Evolutionary conservation across 2,888 invertebrate species (phyloP).

Genomic region (Pharmacophagus antenor): DNA sequence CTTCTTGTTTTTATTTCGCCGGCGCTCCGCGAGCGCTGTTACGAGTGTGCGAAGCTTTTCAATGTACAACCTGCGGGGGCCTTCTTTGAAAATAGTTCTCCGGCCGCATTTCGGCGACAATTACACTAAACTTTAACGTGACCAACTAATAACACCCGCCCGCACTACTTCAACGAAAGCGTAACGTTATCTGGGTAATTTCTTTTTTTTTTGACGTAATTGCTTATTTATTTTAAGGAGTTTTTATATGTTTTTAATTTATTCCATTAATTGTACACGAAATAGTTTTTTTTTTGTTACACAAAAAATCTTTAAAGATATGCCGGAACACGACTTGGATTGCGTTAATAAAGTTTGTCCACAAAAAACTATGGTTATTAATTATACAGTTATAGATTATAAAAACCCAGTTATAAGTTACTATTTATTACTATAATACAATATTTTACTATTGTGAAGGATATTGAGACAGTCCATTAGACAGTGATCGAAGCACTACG

Average conservation of each 20-base stretch:
- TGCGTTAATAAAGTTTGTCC: too few species aligned
- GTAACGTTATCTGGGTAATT: slow-evolving; percentile 11
- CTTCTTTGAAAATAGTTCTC: slow-evolving; percentile 43
- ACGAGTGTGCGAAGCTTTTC: slow-evolving; percentile 56
- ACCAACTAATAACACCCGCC: slow-evolving; percentile 26
- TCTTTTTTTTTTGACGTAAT: slow-evolving; percentile 10
- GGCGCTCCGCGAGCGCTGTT: slow-evolving; percentile 47
- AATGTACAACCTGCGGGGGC: slow-evolving; percentile 51
- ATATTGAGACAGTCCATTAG: too few species aligned
- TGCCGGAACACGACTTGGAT: too few species aligned
- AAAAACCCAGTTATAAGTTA: too few species aligned
- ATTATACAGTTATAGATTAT: too few species aligned
- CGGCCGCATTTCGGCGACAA: slow-evolving; percentile 34
- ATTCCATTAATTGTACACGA: too few species aligned
- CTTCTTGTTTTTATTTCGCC: slow-evolving; percentile 60
- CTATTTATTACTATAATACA: too few species aligned
- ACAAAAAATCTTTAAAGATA: too few species aligned
- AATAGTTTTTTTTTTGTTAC: too few species aligned
- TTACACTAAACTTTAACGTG: slow-evolving; percentile 37
- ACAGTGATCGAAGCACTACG: too few species aligned
- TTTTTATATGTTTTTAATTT: not conserved
- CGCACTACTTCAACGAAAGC: slow-evolving; percentile 20
- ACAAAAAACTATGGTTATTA: too few species aligned
- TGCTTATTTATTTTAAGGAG: slow-evolving; percentile 12
- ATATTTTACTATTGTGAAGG: too few species aligned